Conservation (phyloP, 1,140 invertebrate species). For the Dinoponera quadriceps region DNA sequence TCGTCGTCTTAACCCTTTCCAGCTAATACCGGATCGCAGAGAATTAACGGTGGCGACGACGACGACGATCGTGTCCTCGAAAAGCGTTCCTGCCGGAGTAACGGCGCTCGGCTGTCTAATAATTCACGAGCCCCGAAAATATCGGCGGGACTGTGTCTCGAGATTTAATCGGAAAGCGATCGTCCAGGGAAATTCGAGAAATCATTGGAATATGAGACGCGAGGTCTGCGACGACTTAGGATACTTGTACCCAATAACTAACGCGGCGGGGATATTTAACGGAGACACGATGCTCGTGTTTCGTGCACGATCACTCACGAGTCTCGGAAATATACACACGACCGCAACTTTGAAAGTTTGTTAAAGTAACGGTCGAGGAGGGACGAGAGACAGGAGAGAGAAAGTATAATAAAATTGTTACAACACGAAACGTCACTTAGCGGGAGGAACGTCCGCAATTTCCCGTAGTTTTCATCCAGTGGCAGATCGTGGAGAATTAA, state of each 20-base stretch:
- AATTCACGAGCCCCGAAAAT: slow-evolving; percentile 57
- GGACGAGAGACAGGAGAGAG: no score
- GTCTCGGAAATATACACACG: background rate
- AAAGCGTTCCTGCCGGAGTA: slow-evolving; percentile 50
- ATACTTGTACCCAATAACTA: no score
- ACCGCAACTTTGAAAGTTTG: background rate
- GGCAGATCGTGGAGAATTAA: background rate
- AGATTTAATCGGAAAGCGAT: slow-evolving; percentile 43
- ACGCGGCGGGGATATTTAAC: background rate
- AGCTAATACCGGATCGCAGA: slow-evolving; percentile 58
- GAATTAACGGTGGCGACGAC: slow-evolving; percentile 64
- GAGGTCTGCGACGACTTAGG: background rate
- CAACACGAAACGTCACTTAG: background rate
- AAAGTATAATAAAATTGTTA: background rate
- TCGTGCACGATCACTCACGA: background rate
- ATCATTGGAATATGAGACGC: background rate
- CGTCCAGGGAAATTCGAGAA: slow-evolving; percentile 18
- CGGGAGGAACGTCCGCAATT: background rate
- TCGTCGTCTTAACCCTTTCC: slow-evolving; percentile 76
- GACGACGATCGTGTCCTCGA: slow-evolving; percentile 60
- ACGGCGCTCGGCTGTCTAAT: slow-evolving; percentile 55
- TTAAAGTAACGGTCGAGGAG: background rate
- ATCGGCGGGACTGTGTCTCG: slow-evolving; percentile 21
- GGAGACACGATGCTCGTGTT: background rate
- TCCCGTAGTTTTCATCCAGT: background rate